Conservation (phyloP, 2,797 vertebrate genomes). For the Lagodon rhomboides region DNA sequence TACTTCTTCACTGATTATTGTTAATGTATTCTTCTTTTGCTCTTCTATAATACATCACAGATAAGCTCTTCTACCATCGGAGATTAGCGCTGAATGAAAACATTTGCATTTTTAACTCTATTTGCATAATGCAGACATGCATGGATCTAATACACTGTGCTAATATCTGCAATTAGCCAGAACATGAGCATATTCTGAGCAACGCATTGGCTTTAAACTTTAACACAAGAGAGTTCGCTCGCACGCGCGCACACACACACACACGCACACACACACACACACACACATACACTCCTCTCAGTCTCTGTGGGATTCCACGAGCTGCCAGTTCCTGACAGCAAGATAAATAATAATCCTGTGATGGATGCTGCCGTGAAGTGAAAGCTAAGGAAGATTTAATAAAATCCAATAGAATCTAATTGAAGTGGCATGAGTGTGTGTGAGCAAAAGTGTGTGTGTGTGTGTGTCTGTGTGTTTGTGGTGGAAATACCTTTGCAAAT, state of each 20-base stretch:
- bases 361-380: constrained; percentile 77
- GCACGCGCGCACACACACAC: constrained; percentile 7
- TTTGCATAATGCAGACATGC: constrained; percentile 56
- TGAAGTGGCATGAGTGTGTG: constrained; percentile 61
- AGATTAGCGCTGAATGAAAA: constrained; percentile 41
- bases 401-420: constrained; percentile 84
- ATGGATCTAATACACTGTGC: constrained; percentile 34
- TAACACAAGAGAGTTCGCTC: constrained; percentile 9
- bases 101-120: constrained; percentile 53
- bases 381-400: constrained; percentile 85
- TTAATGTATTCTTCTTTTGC: constrained; percentile 24
- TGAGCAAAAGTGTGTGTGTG: not conserved
- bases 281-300: constrained; percentile 12
- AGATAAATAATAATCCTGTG: constrained; percentile 84
- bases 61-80: constrained; percentile 31
- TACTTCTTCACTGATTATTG: constrained; percentile 4
- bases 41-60: constrained; percentile 39
- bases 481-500: constrained; percentile 26
- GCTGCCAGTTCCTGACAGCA: constrained; percentile 80
- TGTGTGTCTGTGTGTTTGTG: constrained; percentile 5
- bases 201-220: constrained; percentile 5
- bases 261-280: not conserved
- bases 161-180: constrained; percentile 49
- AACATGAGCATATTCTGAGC: constrained; percentile 29
- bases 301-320: constrained; percentile 62